Evolutionary conservation across 2,888 invertebrate species (phyloP).

Genomic region (Rhopalosiphum nymphaeae): DNA sequence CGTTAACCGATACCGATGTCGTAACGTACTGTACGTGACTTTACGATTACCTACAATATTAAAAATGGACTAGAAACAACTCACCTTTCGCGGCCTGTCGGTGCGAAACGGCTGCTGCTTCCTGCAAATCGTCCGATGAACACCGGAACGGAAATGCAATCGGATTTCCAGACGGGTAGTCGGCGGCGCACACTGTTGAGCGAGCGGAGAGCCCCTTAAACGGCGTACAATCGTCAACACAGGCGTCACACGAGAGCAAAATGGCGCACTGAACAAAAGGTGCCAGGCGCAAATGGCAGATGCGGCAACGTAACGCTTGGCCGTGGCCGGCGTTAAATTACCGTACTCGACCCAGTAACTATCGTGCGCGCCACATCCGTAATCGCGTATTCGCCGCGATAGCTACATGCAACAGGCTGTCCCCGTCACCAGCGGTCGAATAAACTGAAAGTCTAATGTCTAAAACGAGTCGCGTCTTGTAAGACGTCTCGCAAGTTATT

Average conservation of each 20-base stretch:
- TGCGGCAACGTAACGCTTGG: slow-evolving; percentile 28
- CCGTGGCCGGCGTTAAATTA: background rate
- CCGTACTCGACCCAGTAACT: background rate
- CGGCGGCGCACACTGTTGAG: slow-evolving; percentile 18
- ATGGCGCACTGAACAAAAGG: slow-evolving; percentile 67
- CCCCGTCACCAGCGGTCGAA: background rate
- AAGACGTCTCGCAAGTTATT: too few relatives aligned
- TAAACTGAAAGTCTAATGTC: too few relatives aligned
- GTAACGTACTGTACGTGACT: background rate
- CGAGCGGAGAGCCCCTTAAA: slow-evolving; percentile 64
- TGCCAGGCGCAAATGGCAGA: slow-evolving; percentile 64
- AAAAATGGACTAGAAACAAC: background rate
- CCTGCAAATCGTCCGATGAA: background rate
- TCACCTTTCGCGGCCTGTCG: background rate
- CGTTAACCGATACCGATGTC: too few relatives aligned
- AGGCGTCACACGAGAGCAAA: slow-evolving; percentile 67
- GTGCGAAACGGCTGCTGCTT: background rate
- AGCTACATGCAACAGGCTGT: background rate
- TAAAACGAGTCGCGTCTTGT: too few relatives aligned
- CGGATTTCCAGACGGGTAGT: background rate
- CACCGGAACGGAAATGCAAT: background rate
- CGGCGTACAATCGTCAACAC: slow-evolving; percentile 66
- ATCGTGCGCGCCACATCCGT: background rate
- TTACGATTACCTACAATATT: background rate
- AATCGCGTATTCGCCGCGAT: background rate